Evolutionary conservation across 2,113 vertebrate genomes (phyloP).

Genomic region (Paracanthobrama guichenoti): DNA sequence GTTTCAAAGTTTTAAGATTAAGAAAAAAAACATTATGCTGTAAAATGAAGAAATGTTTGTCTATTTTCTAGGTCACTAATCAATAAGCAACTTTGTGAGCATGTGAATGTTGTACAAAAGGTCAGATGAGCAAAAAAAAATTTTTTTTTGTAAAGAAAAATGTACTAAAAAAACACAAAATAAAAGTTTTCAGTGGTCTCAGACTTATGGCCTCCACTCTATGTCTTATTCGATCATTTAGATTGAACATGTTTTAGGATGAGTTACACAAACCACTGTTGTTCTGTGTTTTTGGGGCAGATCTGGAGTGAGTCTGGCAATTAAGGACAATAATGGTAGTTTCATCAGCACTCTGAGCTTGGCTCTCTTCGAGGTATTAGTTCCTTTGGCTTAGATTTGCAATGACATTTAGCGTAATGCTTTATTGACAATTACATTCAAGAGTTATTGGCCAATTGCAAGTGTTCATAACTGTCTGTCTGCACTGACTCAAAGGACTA

Average conservation of each 20-base stretch:
- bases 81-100: not conserved
- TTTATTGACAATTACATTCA: not conserved
- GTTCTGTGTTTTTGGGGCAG: constrained; percentile 56
- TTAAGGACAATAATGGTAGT: constrained; percentile 74
- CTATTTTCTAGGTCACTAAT: not conserved
- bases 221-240: not conserved
- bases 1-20: not conserved
- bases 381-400: not conserved
- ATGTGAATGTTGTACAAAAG: not conserved
- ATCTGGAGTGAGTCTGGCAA: constrained; percentile 69
- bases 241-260: too few species aligned
- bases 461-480: constrained; percentile 2
- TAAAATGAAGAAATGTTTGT: not conserved
- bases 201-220: not conserved
- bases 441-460: not conserved
- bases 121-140: not conserved
- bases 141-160: not conserved
- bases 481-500: constrained; percentile 58
- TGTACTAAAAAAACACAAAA: not conserved
- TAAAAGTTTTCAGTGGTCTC: not conserved
- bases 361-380: constrained; percentile 66
- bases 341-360: constrained; percentile 75
- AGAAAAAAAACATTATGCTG: not conserved
- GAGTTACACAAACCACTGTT: not conserved
- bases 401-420: not conserved